A percentile compares a stretch with the other conserved stretches of the same genome.
These are phyloP conservation scores for Promerops cafer DNA, from an alignment of 2,113 vertebrate species.

Conservation along the genomic window DNA sequence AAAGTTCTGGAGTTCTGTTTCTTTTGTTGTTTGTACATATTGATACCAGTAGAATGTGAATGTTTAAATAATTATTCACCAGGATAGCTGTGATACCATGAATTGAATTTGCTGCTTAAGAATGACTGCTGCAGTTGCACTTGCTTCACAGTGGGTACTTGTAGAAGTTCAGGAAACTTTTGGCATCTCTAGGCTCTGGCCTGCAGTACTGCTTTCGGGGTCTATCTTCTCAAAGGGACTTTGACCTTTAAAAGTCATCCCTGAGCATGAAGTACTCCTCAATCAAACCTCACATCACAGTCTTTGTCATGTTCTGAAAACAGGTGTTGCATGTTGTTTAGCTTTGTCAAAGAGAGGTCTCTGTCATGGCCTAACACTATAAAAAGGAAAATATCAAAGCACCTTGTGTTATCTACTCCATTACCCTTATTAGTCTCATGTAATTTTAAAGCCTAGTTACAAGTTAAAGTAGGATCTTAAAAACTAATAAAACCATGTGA, in stretches of 20 bases:
- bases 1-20: not conserved
- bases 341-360: not conserved
- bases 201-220: not conserved
- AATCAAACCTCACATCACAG: not conserved
- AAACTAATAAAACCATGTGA: not conserved
- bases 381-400: not conserved
- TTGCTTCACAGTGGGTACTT: not conserved
- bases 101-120: not conserved
- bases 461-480: not conserved
- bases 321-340: not conserved
- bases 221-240: not conserved
- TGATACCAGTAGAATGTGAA: not conserved
- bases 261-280: not conserved
- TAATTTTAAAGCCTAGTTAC: not conserved
- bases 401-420: not conserved
- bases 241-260: not conserved
- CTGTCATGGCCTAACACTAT: not conserved
- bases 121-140: not conserved
- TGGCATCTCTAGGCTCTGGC: not conserved
- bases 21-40: not conserved
- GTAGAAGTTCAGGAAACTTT: not conserved
- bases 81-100: not conserved
- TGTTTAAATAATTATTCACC: not conserved
- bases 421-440: not conserved
- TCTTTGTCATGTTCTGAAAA: not conserved